phyloP scores from a whole-genome alignment of 2,888 invertebrate genomes.

The Falcaria lacertinaria region DNA sequence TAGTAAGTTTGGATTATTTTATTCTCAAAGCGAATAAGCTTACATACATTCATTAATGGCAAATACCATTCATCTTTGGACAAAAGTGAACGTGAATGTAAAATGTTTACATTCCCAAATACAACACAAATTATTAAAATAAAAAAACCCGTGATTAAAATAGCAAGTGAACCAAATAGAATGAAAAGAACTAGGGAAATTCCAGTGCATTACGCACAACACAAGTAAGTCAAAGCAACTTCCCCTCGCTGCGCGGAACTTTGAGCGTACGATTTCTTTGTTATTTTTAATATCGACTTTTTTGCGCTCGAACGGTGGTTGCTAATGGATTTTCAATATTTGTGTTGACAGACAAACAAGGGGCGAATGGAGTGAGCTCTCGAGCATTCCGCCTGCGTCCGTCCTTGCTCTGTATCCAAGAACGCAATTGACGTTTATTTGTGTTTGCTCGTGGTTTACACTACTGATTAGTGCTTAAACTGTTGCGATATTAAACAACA shows the following conservation, averaged over 20 bases:
- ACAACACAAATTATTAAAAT: too few relatives aligned
- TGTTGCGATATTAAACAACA: conserved; percentile 1
- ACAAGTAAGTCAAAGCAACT: conserved; percentile 46
- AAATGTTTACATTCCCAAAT: too few relatives aligned
- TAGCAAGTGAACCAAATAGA: conserved; percentile 4
- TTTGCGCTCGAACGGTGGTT: conserved; percentile 59
- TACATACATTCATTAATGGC: too few relatives aligned
- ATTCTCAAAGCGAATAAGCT: too few relatives aligned
- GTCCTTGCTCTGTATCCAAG: conserved; percentile 29
- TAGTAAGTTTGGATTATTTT: too few relatives aligned
- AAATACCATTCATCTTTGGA: too few relatives aligned
- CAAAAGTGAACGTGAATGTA: too few relatives aligned
- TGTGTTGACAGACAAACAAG: conserved; percentile 72
- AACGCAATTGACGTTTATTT: conserved; percentile 36
- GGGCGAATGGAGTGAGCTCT: conserved; percentile 58
- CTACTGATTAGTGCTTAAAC: conserved; percentile 27
- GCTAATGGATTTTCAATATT: conserved; percentile 77
- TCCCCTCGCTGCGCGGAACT: conserved; percentile 41
- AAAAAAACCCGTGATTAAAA: too few relatives aligned
- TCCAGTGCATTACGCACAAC: conserved; percentile 35
- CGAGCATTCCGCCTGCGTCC: conserved; percentile 36
- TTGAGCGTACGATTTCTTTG: conserved; percentile 58
- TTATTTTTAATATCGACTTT: conserved; percentile 71
- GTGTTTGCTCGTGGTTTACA: conserved; percentile 25
- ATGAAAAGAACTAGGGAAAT: conserved; percentile 26